Evolutionary conservation across 2,113 vertebrate species (phyloP), one percentile per base, ranked within the genome.

Genomic region (Collichthys lucidus): DNA sequence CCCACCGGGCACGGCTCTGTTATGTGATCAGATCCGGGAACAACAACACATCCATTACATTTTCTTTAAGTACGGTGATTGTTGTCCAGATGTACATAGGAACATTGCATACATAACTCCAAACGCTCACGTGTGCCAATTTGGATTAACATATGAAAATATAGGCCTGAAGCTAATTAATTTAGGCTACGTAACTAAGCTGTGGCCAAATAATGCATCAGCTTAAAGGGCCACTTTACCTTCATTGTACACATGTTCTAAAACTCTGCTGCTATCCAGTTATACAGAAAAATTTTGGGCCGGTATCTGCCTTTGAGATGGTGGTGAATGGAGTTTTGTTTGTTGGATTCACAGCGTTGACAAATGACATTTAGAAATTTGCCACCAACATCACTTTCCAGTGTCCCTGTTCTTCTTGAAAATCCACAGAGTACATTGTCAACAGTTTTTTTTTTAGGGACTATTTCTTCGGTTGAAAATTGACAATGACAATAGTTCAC

Each of bases 401-500:
- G 59, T 49, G 6, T 35, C 35, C 35, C 35, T 8, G 35, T 35
- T 35, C 35, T 35, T 35, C 6, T 35, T 8, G 7, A 56, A 24
- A 71, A 44, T 47, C 44, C 60, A 61, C 61, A n/a, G 61, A 72
- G 24, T 61, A 20, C 31, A 19, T 24, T 20, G 31, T 59, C 46
- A 59, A 50, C 61, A 42, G 26, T 59, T 73, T 57, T 79, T 49
- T 26, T 29, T 29, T 35, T 16, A 4, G 50, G 24, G 61, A 11
- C 19, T 44, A 19, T 60, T 72, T 44, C 52, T 60, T 67, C 11
- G 3, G 29, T 10, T 55, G 57, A 49, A 77, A 57, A 56, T 53
- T 31, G 19, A 55, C 53, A 52, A 66, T 66, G n/a, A 52, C 70
- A 74, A 3, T 19, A 14, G 46, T 60, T 60, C 55, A 55, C 55